These are phyloP conservation scores for Mustela nigripes DNA, from an alignment of 2,113 vertebrate genomes.

Conservation along the genomic window DNA sequence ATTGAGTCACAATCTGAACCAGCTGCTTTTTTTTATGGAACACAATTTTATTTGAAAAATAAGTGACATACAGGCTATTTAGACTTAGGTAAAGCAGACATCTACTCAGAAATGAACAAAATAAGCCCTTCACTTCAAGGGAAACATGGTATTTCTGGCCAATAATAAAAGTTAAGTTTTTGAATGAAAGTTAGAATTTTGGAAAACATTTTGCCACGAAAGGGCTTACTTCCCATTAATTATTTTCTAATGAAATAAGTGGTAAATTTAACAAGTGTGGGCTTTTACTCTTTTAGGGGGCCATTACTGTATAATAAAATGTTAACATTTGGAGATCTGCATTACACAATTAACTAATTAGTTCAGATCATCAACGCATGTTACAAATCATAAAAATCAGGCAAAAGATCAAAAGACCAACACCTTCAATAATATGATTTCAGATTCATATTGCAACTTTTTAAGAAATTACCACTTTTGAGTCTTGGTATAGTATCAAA, in stretches of 20 bases:
- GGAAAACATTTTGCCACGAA: slow-evolving; percentile 37
- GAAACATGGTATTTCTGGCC: neutral
- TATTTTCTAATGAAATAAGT: neutral
- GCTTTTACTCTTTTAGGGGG: neutral
- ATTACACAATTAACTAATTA: neutral
- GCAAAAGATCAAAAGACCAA: neutral
- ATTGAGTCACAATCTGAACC: neutral
- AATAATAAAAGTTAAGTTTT: slow-evolving; percentile 30
- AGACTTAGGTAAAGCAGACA: slow-evolving; percentile 2
- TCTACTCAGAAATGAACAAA: slow-evolving; percentile 54
- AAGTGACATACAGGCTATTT: neutral
- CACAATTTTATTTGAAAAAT: slow-evolving; percentile 43
- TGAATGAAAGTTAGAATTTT: slow-evolving; percentile 60
- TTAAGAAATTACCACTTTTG: slow-evolving; percentile 47
- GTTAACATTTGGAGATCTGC: neutral
- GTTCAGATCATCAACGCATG: slow-evolving; percentile 6
- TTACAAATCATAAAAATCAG: slow-evolving; percentile 2
- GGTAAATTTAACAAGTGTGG: neutral
- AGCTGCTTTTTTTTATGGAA: neutral
- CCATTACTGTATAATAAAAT: slow-evolving; percentile 1
- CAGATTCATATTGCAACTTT: neutral
- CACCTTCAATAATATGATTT: neutral
- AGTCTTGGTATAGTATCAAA: neutral
- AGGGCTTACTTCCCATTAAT: slow-evolving; percentile 39
- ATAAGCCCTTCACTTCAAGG: neutral